Percentiles rank a stretch among this genome's conserved stretches.
Conservation (phyloP, 2,797 vertebrate genomes). For the Hippopotamyrus pictus region DNA sequence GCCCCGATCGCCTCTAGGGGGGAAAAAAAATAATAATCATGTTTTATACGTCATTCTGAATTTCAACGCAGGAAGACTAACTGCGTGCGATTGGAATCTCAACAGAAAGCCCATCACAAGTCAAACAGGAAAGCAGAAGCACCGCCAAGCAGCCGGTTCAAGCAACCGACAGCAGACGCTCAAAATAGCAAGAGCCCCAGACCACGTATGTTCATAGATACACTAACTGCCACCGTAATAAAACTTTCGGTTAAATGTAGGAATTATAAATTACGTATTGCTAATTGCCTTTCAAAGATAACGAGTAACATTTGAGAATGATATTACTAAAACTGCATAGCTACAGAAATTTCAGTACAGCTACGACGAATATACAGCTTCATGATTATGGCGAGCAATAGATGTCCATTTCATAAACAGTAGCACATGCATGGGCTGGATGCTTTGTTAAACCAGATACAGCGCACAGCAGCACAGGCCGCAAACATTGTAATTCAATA, state of each 20-base stretch:
- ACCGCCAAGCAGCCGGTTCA: not conserved
- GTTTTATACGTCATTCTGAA: not conserved
- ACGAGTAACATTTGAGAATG: not conserved
- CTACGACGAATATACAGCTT: not conserved
- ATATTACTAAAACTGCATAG: not conserved
- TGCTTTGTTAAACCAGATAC: not conserved
- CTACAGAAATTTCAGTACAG: not conserved
- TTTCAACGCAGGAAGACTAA: not conserved
- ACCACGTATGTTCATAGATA: not conserved
- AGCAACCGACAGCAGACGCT: not conserved
- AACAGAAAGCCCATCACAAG: not conserved
- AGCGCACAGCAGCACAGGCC: not conserved
- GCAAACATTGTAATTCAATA: not conserved
- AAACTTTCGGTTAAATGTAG: not conserved
- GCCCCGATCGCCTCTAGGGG: slow-evolving; percentile 83
- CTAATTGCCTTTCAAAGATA: not conserved
- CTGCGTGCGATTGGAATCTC: not conserved
- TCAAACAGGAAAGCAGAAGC: not conserved
- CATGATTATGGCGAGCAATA: not conserved
- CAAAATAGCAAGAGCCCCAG: not conserved
- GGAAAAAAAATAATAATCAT: slow-evolving; percentile 16
- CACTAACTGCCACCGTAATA: not conserved
- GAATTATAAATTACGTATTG: not conserved
- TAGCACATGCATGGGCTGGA: not conserved
- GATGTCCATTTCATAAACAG: not conserved